Evolutionary conservation across 2,888 invertebrate genomes (phyloP), one percentile per base, ranked within the genome.

Genomic region (Caenorhabditis becei): DNA sequence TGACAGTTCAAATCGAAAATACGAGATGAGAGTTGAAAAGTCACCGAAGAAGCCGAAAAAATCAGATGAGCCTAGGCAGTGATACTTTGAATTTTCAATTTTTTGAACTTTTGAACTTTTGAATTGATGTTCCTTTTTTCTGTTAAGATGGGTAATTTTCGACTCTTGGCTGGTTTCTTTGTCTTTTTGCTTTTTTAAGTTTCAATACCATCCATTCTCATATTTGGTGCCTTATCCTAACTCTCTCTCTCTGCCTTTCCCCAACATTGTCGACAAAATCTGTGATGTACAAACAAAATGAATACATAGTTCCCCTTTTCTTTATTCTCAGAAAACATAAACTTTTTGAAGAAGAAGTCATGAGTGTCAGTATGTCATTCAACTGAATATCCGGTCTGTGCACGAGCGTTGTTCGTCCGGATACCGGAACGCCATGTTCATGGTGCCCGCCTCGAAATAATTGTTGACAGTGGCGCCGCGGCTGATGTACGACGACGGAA

Each of bases 381-480:
- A 66, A 67, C 44, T 66, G 74, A 69, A 80, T 75, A 80, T 59
- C 71, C 69, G 72, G 81, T 86, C 61, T 65, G 74, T 83, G 83
- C 87, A 87, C 26, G 80, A 82, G 54, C 85, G 77, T 69, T 85
- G 83, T 69, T 87, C 87, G 44, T 87, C 87, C 18, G 84, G 85
- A 71, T 86, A 87, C 75, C 85, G 81, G 62, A 87, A 83, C 59
- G 83, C 85, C 87, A 88, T 88, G 71, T 88, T 89, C 80, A 88
- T 84, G 7, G 84, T 82, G 51, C 88, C 88, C 5, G 86, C 86
- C 58, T 88, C 87, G 58, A 88, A 88, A 72, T 80, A 88, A 66
- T 87, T 86, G 56, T 84, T 77, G 47, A 89, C 86, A 32, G 69
- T 65, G 10, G 65, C 75, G 10, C 85, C 67, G n/a, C 88, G 79